phyloP scores from a whole-genome alignment of 2,113 vertebrate species.

The Steatornis caripensis region DNA sequence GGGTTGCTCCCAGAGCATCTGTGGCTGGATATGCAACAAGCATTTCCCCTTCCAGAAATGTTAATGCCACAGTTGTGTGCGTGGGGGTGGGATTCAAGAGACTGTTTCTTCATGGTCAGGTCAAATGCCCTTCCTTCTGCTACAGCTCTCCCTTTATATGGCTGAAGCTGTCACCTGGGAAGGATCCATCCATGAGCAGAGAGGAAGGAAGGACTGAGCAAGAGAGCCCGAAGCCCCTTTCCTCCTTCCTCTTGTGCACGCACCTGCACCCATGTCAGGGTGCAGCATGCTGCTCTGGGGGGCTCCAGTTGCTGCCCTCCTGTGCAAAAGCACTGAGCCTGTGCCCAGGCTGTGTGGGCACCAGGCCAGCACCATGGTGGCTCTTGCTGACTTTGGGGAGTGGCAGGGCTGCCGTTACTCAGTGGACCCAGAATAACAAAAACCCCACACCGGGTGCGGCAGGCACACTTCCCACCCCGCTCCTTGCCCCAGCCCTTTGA shows the following conservation, averaged over 20 bases:
- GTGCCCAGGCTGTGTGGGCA: fast-evolving
- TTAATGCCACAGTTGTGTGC: not conserved
- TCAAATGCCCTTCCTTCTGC: not conserved
- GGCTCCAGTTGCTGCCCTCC: not conserved
- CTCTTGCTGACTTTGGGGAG: not conserved
- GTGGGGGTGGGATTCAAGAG: not conserved
- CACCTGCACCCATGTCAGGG: not conserved
- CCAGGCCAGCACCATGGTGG: not conserved
- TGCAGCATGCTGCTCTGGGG: fast-evolving
- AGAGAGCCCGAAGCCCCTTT: not conserved
- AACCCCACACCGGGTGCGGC: not conserved
- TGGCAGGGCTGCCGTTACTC: not conserved
- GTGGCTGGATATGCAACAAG: not conserved
- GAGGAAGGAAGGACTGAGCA: not conserved
- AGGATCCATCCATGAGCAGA: not conserved
- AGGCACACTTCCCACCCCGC: fast-evolving
- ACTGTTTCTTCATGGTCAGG: not conserved
- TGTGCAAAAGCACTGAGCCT: fast-evolving
- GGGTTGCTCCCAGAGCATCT: not conserved
- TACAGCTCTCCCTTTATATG: not conserved
- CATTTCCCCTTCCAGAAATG: not conserved
- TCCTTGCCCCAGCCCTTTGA: not conserved
- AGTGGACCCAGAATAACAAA: not conserved
- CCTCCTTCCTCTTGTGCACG: not conserved
- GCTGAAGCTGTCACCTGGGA: not conserved